Evolutionary conservation across 1,140 invertebrate species (phyloP), one percentile per base, ranked within the genome.

Genomic region (Trichonephila clavata): DNA sequence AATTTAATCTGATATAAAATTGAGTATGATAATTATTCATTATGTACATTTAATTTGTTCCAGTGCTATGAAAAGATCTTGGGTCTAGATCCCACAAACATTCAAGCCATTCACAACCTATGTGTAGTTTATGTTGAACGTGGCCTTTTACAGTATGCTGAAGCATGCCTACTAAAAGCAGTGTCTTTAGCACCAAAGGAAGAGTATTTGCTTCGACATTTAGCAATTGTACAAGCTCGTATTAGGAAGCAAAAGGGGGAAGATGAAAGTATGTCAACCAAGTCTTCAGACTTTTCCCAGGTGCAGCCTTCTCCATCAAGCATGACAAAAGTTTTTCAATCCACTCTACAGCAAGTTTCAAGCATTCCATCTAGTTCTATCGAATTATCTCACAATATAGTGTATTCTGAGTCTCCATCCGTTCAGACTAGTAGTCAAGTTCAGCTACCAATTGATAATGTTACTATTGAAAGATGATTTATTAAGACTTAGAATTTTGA

Each of bases 111-210:
- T 59, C 99, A 99, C 96, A 99, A 99, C 96, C 96, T 99, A 7
- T 99, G 99, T 96, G 99, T 99, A 0, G 98, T 99, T 0, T 98
- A 98, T 95, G 98, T 99, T 20, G 98, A 99, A 95, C 97, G 98
- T 21, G 98, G 98, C 0, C 97, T 98, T 94, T 96, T 99, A 18
- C 96, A 97, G 0, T 96, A 97, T 80, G 99, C 98, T 0, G 98
- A 98, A 90, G 97, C 97, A 81, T 99, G 99, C 96, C 96, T 99
- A 10, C 96, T 97, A 50, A 96, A 97, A 71, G 98, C 98, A 0
- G 97, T 98, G 65, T 96, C 96, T 14, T 96, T 99, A 24, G 98
- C 98, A 0, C 98, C 98, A 0, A 96, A 97, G 92, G 98, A 99
- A 95, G 98, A 98, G 95, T 99, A 99, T 96, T 98, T 99, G 43